A percentile compares a stretch with the other conserved stretches of the same genome.
phyloP scores from a whole-genome alignment of 2,888 invertebrate genomes.

The Drosophila subquinaria region DNA sequence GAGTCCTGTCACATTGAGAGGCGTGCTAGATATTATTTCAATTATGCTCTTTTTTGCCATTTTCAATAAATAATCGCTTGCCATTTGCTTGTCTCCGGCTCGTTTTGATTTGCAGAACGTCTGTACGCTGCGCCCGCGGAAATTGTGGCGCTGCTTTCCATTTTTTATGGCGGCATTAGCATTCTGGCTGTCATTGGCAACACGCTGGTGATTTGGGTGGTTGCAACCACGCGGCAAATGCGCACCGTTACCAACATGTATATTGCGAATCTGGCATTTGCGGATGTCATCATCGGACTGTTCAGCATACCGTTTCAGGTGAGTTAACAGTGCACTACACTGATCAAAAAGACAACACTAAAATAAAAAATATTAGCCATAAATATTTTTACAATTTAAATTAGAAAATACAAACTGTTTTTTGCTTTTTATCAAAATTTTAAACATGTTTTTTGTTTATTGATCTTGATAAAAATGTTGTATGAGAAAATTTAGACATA shows the following conservation, averaged over 20 bases:
- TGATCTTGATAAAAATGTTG: too few relatives aligned
- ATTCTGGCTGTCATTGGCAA: slow-evolving; percentile 93
- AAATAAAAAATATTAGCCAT: too few relatives aligned
- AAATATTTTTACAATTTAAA: too few relatives aligned
- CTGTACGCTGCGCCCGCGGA: slow-evolving; percentile 91
- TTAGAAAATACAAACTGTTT: too few relatives aligned
- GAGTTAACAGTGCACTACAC: slow-evolving; percentile 54
- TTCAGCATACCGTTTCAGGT: slow-evolving; percentile 94
- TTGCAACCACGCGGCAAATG: slow-evolving; percentile 92
- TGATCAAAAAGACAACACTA: neutral
- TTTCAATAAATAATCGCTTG: slow-evolving; percentile 16
- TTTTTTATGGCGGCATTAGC: slow-evolving; percentile 93
- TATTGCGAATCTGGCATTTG: slow-evolving; percentile 93
- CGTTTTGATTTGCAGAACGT: slow-evolving; percentile 64
- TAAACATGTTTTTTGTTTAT: too few relatives aligned
- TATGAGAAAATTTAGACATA: too few relatives aligned
- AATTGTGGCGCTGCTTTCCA: slow-evolving; percentile 90
- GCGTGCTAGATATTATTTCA: slow-evolving; percentile 21
- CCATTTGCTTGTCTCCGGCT: neutral
- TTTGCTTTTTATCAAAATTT: too few relatives aligned
- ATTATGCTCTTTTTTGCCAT: slow-evolving; percentile 20
- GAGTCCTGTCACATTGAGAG: slow-evolving; percentile 34
- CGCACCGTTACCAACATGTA: slow-evolving; percentile 94
- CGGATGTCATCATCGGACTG: slow-evolving; percentile 94
- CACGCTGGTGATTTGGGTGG: slow-evolving; percentile 93